Evolutionary conservation across 2,888 invertebrate genomes (phyloP).

Genomic region (Apodemia hepburni): DNA sequence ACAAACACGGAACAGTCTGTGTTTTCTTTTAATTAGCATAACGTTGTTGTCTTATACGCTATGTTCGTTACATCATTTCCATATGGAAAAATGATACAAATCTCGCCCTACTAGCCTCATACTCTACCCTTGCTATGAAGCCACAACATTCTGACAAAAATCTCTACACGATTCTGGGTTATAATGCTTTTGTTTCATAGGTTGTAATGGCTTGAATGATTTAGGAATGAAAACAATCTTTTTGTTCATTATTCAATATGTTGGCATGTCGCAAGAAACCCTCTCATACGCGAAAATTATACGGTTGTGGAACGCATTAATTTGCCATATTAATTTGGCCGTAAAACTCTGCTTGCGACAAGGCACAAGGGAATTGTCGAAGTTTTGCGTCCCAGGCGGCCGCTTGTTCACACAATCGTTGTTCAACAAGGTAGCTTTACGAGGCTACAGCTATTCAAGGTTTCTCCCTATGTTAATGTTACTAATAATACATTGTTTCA

Average conservation of each 20-base stretch:
- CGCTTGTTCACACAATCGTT: constrained; percentile 73
- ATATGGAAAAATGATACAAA: constrained; percentile 77
- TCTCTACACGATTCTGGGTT: constrained; percentile 20
- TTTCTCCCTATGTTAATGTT: constrained; percentile 57
- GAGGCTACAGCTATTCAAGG: constrained; percentile 56
- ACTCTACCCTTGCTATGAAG: constrained; percentile 25
- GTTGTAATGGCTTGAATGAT: constrained; percentile 19
- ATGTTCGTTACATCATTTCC: constrained; percentile 71
- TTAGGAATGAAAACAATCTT: constrained; percentile 20
- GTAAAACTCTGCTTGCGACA: constrained; percentile 80
- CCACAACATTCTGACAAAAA: neutral
- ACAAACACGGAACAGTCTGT: constrained; percentile 63
- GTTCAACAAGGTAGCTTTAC: constrained; percentile 54
- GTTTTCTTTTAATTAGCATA: constrained; percentile 79
- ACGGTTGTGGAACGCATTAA: constrained; percentile 76
- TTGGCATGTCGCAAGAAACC: constrained; percentile 64
- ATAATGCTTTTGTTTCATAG: constrained; percentile 12
- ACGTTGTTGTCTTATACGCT: constrained; percentile 73
- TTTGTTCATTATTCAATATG: constrained; percentile 36
- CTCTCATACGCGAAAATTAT: constrained; percentile 72
- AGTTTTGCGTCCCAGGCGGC: constrained; percentile 72
- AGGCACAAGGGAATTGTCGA: constrained; percentile 66
- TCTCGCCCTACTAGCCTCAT: constrained; percentile 47
- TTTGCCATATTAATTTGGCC: constrained; percentile 81
- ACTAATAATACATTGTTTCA: constrained; percentile 47